These are phyloP conservation scores for Dryadula phaetusa DNA, from an alignment of 2,888 invertebrate genomes.

Conservation along the genomic window DNA sequence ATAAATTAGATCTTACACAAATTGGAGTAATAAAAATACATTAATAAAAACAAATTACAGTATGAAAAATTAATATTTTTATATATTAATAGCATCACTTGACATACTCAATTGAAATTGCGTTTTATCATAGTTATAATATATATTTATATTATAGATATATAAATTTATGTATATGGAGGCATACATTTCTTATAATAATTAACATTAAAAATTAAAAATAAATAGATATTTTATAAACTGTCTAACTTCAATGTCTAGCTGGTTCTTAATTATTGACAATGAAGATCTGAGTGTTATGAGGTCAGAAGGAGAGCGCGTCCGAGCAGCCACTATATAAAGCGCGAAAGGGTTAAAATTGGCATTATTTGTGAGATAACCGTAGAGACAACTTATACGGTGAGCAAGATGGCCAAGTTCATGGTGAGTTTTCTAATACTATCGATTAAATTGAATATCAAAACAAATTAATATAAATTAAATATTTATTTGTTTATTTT, in stretches of 20 bases:
- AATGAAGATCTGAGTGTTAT: constrained; percentile 6
- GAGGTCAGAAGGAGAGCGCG: constrained; percentile 28
- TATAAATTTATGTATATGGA: no score
- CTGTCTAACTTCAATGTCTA: constrained; percentile 1
- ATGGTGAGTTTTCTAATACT: constrained; percentile 35
- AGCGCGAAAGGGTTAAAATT: constrained; percentile 15
- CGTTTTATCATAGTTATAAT: no score
- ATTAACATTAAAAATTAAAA: background rate
- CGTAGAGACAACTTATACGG: constrained; percentile 21
- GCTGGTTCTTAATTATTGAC: constrained; percentile 6
- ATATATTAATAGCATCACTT: no score
- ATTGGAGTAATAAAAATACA: no score
- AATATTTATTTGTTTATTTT: background rate
- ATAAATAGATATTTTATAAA: constrained; percentile 1
- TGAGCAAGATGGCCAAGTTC: constrained; percentile 38
- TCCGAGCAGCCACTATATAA: constrained; percentile 35
- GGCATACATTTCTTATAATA: background rate
- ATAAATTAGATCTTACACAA: no score
- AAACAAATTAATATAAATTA: background rate
- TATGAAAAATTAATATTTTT: no score
- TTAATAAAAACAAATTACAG: no score
- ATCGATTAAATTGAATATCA: background rate
- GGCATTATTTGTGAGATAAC: constrained; percentile 31
- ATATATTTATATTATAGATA: no score
- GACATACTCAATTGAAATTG: no score